Conservation (phyloP, 2,888 invertebrate genomes). For the Julus scanicus region DNA sequence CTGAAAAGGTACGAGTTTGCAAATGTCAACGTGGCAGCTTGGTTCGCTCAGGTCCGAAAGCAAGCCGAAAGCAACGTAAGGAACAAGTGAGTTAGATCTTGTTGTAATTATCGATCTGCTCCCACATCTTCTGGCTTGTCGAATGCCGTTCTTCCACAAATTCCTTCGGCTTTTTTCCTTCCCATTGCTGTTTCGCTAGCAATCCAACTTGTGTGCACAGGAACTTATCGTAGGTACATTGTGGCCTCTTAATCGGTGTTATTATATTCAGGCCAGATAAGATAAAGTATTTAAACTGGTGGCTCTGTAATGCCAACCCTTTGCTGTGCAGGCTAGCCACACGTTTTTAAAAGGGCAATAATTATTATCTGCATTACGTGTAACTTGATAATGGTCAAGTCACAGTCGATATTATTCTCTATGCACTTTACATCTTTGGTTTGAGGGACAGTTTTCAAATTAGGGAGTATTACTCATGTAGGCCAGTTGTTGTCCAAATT, state of each 20-base stretch:
- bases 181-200: conserved; percentile 37
- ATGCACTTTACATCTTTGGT: neutral
- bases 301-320: conserved; percentile 7
- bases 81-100: conserved; percentile 32
- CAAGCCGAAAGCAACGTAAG: conserved; percentile 46
- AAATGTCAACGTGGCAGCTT: conserved; percentile 77
- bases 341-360: conserved; percentile 1
- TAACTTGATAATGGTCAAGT: neutral
- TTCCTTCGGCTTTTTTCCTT: conserved; percentile 3
- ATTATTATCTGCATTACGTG: neutral
- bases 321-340: neutral
- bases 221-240: conserved; percentile 34
- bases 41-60: conserved; percentile 71
- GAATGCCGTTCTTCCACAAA: conserved; percentile 48
- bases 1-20: conserved; percentile 81
- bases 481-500: neutral
- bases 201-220: neutral
- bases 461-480: neutral
- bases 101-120: neutral
- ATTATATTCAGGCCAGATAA: neutral
- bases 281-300: conserved; percentile 12
- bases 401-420: neutral
- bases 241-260: conserved; percentile 34
- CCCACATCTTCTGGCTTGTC: conserved; percentile 8
- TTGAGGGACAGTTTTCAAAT: neutral